Percentiles rank a stretch among this genome's conserved stretches.
Conservation (phyloP, 2,113 vertebrate species). For the Chamaea fasciata region DNA sequence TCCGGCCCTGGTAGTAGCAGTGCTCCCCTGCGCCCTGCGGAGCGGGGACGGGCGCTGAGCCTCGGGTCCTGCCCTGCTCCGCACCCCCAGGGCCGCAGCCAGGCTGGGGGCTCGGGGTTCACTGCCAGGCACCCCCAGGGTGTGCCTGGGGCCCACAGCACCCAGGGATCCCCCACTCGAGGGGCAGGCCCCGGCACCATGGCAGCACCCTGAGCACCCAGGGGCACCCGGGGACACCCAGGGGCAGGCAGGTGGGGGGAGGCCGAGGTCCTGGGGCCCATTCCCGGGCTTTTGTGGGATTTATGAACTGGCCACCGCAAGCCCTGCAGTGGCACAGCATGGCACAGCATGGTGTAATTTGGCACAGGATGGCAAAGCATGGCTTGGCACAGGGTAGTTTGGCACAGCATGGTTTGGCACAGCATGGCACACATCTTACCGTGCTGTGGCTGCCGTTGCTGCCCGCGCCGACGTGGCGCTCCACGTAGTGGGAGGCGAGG, state of each 20-base stretch:
- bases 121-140: background rate
- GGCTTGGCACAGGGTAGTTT: background rate
- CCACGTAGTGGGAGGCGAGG: constrained; percentile 86
- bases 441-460: constrained; percentile 72
- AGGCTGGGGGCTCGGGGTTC: accelerated
- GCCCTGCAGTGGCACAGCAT: background rate
- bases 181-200: accelerated
- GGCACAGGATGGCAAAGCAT: background rate
- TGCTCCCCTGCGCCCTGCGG: constrained; percentile 85
- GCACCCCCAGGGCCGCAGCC: background rate
- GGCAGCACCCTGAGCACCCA: background rate
- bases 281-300: no score
- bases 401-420: background rate
- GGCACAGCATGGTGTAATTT: background rate
- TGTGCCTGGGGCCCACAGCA: accelerated
- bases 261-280: background rate
- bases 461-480: constrained; percentile 79
- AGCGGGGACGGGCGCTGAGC: background rate
- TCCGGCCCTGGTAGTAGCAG: constrained; percentile 92
- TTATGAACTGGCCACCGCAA: no score
- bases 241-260: background rate
- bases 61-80: background rate
- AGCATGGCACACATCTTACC: constrained; percentile 63
- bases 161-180: accelerated
- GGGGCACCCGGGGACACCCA: background rate